A percentile compares a stretch with the other conserved stretches of the same genome.
These are phyloP conservation scores for Falco biarmicus DNA, from an alignment of 2,797 vertebrate species.

Conservation along the genomic window DNA sequence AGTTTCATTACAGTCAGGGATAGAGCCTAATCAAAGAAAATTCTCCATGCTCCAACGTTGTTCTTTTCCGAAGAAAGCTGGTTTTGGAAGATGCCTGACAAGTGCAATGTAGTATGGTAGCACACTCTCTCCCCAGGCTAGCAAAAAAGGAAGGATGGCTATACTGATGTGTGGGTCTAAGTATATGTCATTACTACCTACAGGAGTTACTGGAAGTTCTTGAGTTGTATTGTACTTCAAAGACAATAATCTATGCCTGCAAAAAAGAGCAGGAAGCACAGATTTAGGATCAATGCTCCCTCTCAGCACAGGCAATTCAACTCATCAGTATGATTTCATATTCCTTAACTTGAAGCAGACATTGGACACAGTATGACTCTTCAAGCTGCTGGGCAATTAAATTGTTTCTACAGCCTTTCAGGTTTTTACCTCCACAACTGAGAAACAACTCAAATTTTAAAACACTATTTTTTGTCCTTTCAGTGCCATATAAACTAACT, in stretches of 20 bases:
- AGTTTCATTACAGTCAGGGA: background rate
- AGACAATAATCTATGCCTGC: background rate
- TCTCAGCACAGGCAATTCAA: background rate
- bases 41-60: background rate
- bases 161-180: background rate
- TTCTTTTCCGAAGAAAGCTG: background rate
- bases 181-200: background rate
- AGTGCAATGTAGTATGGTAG: background rate
- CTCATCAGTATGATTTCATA: background rate
- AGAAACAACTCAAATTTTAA: background rate
- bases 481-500: background rate
- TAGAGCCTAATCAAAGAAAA: background rate
- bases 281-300: background rate
- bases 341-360: background rate
- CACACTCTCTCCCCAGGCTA: background rate
- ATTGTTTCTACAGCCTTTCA: background rate
- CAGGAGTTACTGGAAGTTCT: background rate
- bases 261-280: background rate
- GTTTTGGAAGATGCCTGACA: background rate
- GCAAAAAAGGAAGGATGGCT: background rate
- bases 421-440: background rate
- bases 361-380: background rate
- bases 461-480: background rate
- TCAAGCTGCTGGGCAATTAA: background rate
- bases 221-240: background rate